Percentiles rank a stretch among this genome's conserved stretches.
Evolutionary conservation across 1,140 invertebrate species (phyloP).

Genomic region (Eciton burchellii): DNA sequence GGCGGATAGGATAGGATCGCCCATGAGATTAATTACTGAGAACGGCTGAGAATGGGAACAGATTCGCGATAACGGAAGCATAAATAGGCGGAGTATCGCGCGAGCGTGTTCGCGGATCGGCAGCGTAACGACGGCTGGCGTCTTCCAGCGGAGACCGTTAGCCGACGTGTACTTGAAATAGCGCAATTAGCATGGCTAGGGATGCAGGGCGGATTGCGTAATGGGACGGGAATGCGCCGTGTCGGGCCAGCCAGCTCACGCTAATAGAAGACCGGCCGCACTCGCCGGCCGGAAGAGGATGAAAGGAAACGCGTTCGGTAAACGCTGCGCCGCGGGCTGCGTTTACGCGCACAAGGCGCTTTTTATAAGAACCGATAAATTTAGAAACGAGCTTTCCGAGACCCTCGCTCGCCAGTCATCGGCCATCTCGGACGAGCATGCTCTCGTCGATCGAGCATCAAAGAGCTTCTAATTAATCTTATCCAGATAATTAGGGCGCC

Average conservation of each 20-base stretch:
- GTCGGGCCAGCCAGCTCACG: slow-evolving; percentile 34
- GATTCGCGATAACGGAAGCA: neutral
- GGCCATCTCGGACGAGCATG: neutral
- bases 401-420: neutral
- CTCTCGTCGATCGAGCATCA: neutral
- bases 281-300: slow-evolving; percentile 51
- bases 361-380: neutral
- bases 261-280: slow-evolving; percentile 36
- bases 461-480: neutral
- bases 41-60: slow-evolving; percentile 5
- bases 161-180: slow-evolving; percentile 36
- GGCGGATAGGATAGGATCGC: neutral
- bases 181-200: slow-evolving; percentile 23
- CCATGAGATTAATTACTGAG: slow-evolving; percentile 50
- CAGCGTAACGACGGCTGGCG: slow-evolving; percentile 15
- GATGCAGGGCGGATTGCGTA: slow-evolving; percentile 63
- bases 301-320: slow-evolving; percentile 31
- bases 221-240: slow-evolving; percentile 56
- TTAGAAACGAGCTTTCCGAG: slow-evolving; percentile 1
- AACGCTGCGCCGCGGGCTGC: neutral
- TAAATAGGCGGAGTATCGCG: slow-evolving; percentile 20
- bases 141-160: slow-evolving; percentile 34
- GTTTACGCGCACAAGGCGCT: slow-evolving; percentile 2
- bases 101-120: neutral
- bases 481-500: neutral